Conservation (phyloP, 2,113 vertebrate genomes). For the Naja naja region DNA sequence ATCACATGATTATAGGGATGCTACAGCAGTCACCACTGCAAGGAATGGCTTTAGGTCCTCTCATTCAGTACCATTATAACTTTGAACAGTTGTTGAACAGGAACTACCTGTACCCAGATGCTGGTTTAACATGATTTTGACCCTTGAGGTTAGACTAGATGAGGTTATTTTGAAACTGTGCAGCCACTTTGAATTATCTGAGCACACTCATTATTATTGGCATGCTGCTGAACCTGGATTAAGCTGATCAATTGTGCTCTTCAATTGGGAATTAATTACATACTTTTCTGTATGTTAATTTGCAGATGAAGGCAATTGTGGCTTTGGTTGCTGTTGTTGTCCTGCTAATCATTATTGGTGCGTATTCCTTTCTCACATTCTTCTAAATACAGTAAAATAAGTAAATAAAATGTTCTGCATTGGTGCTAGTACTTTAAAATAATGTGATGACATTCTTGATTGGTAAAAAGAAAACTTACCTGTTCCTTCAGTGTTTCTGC, state of each 20-base stretch:
- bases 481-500: neutral
- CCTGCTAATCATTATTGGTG: slow-evolving; percentile 92
- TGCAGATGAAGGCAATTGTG: slow-evolving; percentile 92
- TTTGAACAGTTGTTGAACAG: neutral
- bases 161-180: neutral
- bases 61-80: neutral
- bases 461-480: neutral
- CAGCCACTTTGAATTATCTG: neutral
- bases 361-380: slow-evolving; percentile 61
- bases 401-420: neutral
- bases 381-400: neutral
- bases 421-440: neutral
- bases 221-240: neutral
- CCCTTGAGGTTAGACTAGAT: neutral
- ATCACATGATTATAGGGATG: neutral
- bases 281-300: slow-evolving; percentile 15
- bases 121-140: neutral
- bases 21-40: neutral
- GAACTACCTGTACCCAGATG: neutral
- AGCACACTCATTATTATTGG: neutral
- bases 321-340: slow-evolving; percentile 81
- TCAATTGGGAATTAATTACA: neutral
- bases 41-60: neutral
- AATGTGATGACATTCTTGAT: neutral
- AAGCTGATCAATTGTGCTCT: neutral